A percentile compares a stretch with the other conserved stretches of the same genome.
Evolutionary conservation across 2,888 invertebrate species (phyloP).

Genomic region (Stenurella melanura): DNA sequence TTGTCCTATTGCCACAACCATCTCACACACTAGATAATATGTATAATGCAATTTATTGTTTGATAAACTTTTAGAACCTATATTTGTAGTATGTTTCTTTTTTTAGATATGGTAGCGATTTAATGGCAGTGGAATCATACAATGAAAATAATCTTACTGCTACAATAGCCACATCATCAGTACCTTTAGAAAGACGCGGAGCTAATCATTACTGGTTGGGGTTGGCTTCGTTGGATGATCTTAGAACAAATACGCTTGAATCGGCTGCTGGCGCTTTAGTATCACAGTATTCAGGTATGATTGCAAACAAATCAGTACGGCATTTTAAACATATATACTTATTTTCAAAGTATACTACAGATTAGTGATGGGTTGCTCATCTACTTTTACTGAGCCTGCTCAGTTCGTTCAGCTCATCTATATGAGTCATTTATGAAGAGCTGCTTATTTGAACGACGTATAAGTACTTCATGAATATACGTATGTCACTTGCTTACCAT

Average conservation of each 20-base stretch:
- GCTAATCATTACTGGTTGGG: constrained; percentile 92
- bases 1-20: no score
- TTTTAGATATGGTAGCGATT: constrained; percentile 93
- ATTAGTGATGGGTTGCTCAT: no score
- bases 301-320: background rate
- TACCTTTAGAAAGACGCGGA: constrained; percentile 80
- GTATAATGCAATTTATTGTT: background rate
- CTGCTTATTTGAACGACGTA: no score
- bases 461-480: no score
- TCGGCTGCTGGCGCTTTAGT: constrained; percentile 93
- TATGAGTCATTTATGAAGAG: no score
- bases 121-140: constrained; percentile 93
- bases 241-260: constrained; percentile 95
- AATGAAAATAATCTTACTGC: constrained; percentile 94
- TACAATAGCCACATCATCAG: constrained; percentile 81
- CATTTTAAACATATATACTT: background rate
- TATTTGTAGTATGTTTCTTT: constrained; percentile 10
- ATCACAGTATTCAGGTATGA: constrained; percentile 90
- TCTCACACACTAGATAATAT: no score
- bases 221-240: constrained; percentile 91
- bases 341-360: background rate
- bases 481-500: no score
- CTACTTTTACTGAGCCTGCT: no score
- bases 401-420: no score
- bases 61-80: background rate